Evolutionary conservation across 2,888 invertebrate species (phyloP).

Genomic region (Drosophila atripex): DNA sequence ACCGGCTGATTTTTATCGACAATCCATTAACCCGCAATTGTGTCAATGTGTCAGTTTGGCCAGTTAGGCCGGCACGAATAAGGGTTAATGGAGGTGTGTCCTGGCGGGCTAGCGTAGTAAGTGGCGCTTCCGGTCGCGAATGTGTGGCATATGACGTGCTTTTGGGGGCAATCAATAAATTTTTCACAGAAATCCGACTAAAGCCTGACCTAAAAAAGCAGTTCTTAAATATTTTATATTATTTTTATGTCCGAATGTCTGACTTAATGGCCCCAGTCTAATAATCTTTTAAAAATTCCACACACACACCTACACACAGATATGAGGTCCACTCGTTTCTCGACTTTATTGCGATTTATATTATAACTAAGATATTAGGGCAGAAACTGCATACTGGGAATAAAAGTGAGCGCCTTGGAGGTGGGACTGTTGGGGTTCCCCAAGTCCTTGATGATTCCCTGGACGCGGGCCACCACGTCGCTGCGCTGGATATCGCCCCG

Average conservation of each 20-base stretch:
- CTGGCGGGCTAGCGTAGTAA: not conserved
- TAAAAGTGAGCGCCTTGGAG: constrained; percentile 75
- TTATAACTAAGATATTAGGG: constrained; percentile 67
- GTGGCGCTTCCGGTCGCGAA: constrained; percentile 9
- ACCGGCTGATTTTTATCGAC: constrained; percentile 57
- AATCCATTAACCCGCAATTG: constrained; percentile 52
- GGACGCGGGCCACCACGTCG: constrained; percentile 81
- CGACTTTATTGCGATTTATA: constrained; percentile 14
- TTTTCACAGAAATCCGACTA: not conserved
- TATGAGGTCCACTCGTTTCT: constrained; percentile 26
- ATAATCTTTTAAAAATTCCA: not conserved
- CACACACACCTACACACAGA: not conserved
- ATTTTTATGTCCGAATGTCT: not conserved
- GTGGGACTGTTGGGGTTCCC: constrained; percentile 79
- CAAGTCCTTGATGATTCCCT: constrained; percentile 81
- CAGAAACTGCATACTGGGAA: constrained; percentile 82
- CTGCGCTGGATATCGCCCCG: constrained; percentile 81
- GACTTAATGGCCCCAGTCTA: not conserved
- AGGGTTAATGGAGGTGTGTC: not conserved
- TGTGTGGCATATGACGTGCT: not conserved
- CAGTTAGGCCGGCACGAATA: constrained; percentile 13
- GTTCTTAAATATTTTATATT: too few relatives aligned
- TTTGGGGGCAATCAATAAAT: not conserved
- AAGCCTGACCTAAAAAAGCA: not conserved
- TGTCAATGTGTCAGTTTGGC: constrained; percentile 66